Base-by-base conservation (phyloP, 2,797 vertebrate genomes). In the Enteromius viviparus region DNA sequence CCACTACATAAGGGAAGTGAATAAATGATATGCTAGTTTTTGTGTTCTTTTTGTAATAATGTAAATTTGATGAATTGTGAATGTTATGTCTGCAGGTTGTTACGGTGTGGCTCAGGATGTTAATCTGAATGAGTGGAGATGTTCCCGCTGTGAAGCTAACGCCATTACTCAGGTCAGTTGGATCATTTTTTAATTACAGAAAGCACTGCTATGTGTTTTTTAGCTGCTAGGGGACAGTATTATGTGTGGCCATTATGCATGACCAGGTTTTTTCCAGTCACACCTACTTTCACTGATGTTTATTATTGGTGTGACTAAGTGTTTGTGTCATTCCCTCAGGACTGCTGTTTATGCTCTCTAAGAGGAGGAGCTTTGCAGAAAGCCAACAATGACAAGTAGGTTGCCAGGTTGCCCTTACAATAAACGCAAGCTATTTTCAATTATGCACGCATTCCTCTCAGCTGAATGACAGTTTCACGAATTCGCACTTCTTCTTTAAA, bases 321-420 rank as follows among this genome's bases (percentile, higher is more conserved):
- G 6, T 74, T 77, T 76, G 58, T 79, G 45, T 81, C 11, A 23
- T 47, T 76, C 53, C 84, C 78, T 21, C 88, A 99, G 98, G 96
- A 98, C 89, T 99, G 98, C 91, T 99, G 97, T 89, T 94, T 99
- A 87, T 99, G 98, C 89, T 97, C 97, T 0, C 91, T 99, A 82
- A 94, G 98, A 89, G 98, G 98, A 66, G 98, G 98, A 79, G 98
- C 98, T 0, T 91, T 99, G 82, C 98, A 99, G 92, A 97, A 94
- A 92, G 97, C 98, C 85, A 99, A 98, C 85, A 96, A 97, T 76
- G 95, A 98, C 92, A 97, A 98, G 98, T 99, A 92, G 94, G 95
- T 94, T 45, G 6, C 42, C 37, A 53, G 6, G 10, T 62, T 40
- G 14, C 3, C 6, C 29, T 68, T 4, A 55, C 40, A 12, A 15